These are phyloP conservation scores for Drosophila rellima DNA, from an alignment of 2,888 invertebrate genomes.

Conservation along the genomic window DNA sequence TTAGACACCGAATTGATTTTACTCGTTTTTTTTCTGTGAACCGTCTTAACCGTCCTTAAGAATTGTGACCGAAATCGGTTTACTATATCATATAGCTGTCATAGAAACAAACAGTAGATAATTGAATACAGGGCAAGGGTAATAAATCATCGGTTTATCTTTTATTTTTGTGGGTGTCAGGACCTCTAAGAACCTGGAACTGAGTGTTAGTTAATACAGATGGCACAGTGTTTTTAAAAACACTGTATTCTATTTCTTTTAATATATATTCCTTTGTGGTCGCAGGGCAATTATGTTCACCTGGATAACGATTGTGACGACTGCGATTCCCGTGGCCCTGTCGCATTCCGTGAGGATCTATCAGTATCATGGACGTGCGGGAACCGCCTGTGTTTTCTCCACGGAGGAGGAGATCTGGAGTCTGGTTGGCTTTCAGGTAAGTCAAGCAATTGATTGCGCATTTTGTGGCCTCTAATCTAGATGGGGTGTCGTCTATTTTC, in stretches of 20 bases:
- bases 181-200: too few relatives aligned
- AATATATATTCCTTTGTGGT: slow-evolving; percentile 14
- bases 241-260: not conserved
- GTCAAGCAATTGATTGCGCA: slow-evolving; percentile 52
- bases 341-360: slow-evolving; percentile 92
- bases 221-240: not conserved
- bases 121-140: too few relatives aligned
- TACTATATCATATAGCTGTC: too few relatives aligned
- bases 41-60: too few relatives aligned
- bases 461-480: slow-evolving; percentile 40
- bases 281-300: slow-evolving; percentile 90
- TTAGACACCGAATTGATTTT: too few relatives aligned
- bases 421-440: slow-evolving; percentile 85
- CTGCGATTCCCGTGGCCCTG: slow-evolving; percentile 92
- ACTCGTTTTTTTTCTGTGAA: too few relatives aligned
- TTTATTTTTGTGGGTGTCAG: too few relatives aligned
- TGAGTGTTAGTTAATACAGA: too few relatives aligned
- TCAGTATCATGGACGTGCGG: slow-evolving; percentile 88
- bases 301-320: slow-evolving; percentile 93
- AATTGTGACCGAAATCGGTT: too few relatives aligned
- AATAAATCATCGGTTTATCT: too few relatives aligned
- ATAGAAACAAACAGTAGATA: too few relatives aligned
- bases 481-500: not conserved
- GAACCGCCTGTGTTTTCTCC: slow-evolving; percentile 90
- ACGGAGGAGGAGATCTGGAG: slow-evolving; percentile 88